Percentiles rank a stretch among this genome's conserved stretches.
Conservation (phyloP, 2,113 vertebrate genomes). For the Tyrannus savana region DNA sequence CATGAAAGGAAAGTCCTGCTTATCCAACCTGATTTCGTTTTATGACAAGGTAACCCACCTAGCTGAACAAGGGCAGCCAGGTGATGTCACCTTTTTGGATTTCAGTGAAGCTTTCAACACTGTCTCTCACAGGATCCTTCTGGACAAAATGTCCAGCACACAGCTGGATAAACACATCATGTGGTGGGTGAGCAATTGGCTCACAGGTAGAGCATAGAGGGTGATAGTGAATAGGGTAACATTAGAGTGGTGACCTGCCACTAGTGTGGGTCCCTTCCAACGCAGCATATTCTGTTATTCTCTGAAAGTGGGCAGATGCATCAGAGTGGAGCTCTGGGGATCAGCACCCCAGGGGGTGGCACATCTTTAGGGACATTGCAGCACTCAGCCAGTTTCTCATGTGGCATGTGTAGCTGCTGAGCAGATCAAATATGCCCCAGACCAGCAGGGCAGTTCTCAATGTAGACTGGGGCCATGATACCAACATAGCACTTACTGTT, state of each 20-base stretch:
- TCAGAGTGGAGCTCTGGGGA: background rate
- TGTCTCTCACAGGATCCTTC: background rate
- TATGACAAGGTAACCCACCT: background rate
- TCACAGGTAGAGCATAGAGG: background rate
- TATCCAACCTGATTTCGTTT: background rate
- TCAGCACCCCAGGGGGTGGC: background rate
- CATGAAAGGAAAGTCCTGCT: background rate
- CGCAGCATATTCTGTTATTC: background rate
- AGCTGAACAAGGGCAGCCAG: background rate
- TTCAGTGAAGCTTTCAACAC: background rate
- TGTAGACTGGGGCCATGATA: too few relatives aligned
- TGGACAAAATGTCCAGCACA: background rate
- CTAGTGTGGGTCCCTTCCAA: background rate
- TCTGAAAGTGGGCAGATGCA: background rate
- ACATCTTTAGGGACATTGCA: background rate
- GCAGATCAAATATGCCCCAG: background rate
- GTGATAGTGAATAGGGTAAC: background rate
- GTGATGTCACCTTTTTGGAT: background rate
- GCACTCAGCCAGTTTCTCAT: background rate
- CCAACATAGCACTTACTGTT: background rate
- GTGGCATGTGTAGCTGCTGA: rapidly evolving
- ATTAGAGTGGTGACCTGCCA: background rate
- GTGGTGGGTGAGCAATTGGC: background rate
- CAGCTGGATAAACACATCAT: background rate
- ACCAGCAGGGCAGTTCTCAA: background rate